Base-by-base conservation (phyloP, 1,140 invertebrate genomes). In the Ooceraea biroi region DNA sequence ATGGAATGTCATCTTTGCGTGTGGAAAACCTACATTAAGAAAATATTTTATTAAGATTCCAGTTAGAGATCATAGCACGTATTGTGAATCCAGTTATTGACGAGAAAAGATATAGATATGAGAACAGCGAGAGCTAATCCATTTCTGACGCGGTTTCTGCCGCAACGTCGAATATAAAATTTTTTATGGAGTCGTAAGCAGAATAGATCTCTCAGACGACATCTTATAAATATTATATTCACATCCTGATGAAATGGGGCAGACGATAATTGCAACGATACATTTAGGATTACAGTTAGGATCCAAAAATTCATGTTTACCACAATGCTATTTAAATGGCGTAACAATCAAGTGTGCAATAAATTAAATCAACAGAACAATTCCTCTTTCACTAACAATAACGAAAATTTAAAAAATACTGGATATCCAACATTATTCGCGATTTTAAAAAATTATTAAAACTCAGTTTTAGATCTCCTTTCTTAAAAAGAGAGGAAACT, bases 81-180 rank as follows among this genome's bases (percentile, higher is more conserved):
- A 55, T 55, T 36, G 36, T 36, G 52, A 50, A 72, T 65, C 12
- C 11, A 25, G 12, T n/a, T 74, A 22, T 27, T 73, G 52, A 60
- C 19, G 12, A 25, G 48, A 61, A 66, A 71, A 55, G 11, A 65
- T 60, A 55, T 60, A 57, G 19, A 27, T 71, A 61, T 83, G 76
- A 74, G 41, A 52, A 71, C 12, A 57, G 50, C 3, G 25, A 1
- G 22, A 22, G 30, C 60, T 80, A 80, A 86, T 84, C 22, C 19
- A 30, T 66, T 82, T 66, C 44, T 11, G 36, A 5, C 25, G 27
- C 8, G 1, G 27, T 66, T 66, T 66, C 19, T 55, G 22, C 41
- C n/a, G 17, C 19, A 63, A 72, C 30, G 27, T 50, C 10, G 30
- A 65, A 11, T 25, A 22, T 87, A 86, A 86, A 87, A 84, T 86